A percentile compares a stretch with the other conserved stretches of the same genome.
Conservation (phyloP, 2,888 invertebrate species). For the Thumatha senex region DNA sequence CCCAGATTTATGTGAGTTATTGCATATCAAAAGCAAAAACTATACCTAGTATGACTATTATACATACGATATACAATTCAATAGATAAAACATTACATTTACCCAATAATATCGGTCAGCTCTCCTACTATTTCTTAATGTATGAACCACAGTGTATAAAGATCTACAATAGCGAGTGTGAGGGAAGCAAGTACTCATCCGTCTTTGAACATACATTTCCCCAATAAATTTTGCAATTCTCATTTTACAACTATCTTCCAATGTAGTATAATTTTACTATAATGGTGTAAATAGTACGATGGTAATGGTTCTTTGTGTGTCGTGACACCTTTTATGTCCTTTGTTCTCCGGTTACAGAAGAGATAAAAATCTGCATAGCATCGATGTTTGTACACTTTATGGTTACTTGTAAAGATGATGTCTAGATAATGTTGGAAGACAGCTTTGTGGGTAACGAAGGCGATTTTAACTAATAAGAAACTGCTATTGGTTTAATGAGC, state of each 20-base stretch:
- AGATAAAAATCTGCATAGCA: slow-evolving; percentile 37
- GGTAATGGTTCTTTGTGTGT: slow-evolving; percentile 25
- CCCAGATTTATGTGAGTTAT: no score
- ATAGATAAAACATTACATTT: no score
- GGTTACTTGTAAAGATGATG: slow-evolving; percentile 34
- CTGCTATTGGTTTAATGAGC: slow-evolving; percentile 4
- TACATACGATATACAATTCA: no score
- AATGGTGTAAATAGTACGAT: no score
- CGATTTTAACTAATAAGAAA: slow-evolving; percentile 18
- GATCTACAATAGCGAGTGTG: slow-evolving; percentile 10
- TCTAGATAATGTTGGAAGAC: slow-evolving; percentile 24
- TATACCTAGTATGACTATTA: no score
- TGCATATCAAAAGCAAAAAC: no score
- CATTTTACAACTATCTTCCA: slow-evolving; percentile 26
- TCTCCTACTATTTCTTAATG: slow-evolving; percentile 19
- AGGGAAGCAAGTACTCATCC: slow-evolving; percentile 25
- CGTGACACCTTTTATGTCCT: slow-evolving; percentile 31
- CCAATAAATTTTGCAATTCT: slow-evolving; percentile 30
- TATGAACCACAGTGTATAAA: slow-evolving; percentile 23
- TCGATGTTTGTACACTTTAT: slow-evolving; percentile 31
- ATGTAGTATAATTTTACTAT: slow-evolving; percentile 23
- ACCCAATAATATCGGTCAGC: no score
- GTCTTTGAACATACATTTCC: background rate
- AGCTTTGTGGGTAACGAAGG: slow-evolving; percentile 14
- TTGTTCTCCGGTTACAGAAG: slow-evolving; percentile 36